Conservation (phyloP, 2,888 invertebrate species). For the Griposia aprilina region DNA sequence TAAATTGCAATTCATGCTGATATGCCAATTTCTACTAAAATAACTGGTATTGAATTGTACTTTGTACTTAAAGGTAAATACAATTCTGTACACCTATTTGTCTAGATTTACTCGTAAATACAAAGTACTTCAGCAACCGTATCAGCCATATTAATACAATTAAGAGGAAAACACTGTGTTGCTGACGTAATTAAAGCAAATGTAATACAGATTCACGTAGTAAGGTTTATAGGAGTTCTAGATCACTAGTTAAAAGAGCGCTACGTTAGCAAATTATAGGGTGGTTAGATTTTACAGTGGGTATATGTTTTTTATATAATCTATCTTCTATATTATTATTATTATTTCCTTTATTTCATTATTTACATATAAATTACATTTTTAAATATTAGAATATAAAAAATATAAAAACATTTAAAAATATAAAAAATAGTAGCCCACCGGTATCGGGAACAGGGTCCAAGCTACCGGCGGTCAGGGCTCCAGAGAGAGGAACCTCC, state of each 20-base stretch:
- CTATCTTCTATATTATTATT: too few species aligned
- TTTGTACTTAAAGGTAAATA: slow-evolving; percentile 49
- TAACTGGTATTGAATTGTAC: slow-evolving; percentile 37
- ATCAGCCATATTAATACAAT: slow-evolving; percentile 30
- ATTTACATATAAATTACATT: too few species aligned
- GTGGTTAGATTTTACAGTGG: neutral
- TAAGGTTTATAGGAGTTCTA: neutral
- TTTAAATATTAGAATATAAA: too few species aligned
- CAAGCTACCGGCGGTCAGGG: too few species aligned
- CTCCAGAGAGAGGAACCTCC: too few species aligned
- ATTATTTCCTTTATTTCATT: too few species aligned
- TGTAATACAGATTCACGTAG: slow-evolving; percentile 5
- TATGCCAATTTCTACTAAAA: slow-evolving; percentile 15
- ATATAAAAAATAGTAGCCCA: too few species aligned
- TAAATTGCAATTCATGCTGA: slow-evolving; percentile 36
- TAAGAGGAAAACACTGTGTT: slow-evolving; percentile 47
- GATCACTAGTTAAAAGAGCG: neutral
- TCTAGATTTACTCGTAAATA: slow-evolving; percentile 47
- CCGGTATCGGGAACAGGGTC: too few species aligned
- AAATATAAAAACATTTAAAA: too few species aligned
- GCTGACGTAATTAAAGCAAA: slow-evolving; percentile 34
- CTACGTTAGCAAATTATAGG: neutral
- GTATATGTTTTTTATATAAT: too few species aligned
- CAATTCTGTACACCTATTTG: neutral
- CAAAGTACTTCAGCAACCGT: neutral